phyloP scores from a whole-genome alignment of 2,113 vertebrate species.

The Microcebus griseorufus region DNA sequence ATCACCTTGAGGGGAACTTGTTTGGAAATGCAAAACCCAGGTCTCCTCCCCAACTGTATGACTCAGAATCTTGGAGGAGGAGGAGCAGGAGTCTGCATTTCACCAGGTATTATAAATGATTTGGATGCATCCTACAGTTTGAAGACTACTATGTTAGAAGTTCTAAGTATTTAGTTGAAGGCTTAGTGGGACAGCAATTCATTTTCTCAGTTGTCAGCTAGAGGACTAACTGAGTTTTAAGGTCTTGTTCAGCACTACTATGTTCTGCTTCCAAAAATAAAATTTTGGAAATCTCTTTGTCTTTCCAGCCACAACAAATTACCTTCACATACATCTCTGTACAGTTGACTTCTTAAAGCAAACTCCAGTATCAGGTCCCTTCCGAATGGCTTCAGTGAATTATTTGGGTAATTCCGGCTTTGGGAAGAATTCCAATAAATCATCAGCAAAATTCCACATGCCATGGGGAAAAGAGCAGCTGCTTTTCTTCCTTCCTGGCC shows the following conservation, averaged over 20 bases:
- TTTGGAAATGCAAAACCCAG: neutral
- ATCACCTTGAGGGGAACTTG: neutral
- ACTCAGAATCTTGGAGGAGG: slow-evolving; percentile 19
- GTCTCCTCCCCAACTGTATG: neutral
- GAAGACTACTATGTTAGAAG: neutral
- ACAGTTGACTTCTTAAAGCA: slow-evolving; percentile 39
- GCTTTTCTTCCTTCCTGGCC: slow-evolving; percentile 36
- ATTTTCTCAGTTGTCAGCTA: slow-evolving; percentile 11
- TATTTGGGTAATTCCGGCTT: slow-evolving; percentile 14
- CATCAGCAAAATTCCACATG: slow-evolving; percentile 50
- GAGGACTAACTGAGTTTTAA: slow-evolving; percentile 26
- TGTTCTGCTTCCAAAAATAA: neutral
- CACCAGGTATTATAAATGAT: neutral
- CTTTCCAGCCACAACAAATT: slow-evolving; percentile 31
- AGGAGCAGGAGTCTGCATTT: neutral
- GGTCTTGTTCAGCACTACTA: neutral
- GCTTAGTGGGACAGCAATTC: slow-evolving; percentile 4
- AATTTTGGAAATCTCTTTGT: neutral
- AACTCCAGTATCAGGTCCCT: neutral
- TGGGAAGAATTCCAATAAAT: slow-evolving; percentile 56
- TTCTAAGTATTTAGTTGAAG: slow-evolving; percentile 30
- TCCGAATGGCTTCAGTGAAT: neutral
- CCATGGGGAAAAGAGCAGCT: neutral
- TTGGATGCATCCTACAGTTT: neutral
- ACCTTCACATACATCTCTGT: neutral